A percentile compares a stretch with the other conserved stretches of the same genome.
Evolutionary conservation across 2,113 vertebrate genomes (phyloP).

Genomic region (Ardeotis arabs): DNA sequence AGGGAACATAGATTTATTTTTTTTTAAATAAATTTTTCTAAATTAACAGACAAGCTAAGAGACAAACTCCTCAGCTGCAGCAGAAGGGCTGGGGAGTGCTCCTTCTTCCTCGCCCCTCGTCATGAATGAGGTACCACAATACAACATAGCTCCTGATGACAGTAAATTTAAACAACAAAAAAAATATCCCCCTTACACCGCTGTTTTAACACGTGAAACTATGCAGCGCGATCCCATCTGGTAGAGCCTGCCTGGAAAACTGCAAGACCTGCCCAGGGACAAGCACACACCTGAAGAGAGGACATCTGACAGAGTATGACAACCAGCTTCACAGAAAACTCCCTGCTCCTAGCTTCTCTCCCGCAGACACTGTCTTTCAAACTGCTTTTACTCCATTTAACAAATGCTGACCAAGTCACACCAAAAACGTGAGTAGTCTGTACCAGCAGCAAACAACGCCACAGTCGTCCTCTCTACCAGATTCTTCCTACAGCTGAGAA

Average conservation of each 20-base stretch:
- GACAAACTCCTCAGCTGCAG: neutral
- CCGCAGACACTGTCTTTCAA: accelerated
- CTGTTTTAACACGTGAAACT: neutral
- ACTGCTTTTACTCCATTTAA: neutral
- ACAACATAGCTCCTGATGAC: neutral
- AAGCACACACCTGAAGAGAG: neutral
- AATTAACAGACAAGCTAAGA: neutral
- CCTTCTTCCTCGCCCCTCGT: neutral
- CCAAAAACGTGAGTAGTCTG: accelerated
- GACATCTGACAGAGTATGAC: accelerated
- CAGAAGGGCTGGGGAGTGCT: neutral
- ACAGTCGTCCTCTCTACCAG: accelerated
- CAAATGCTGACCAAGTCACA: accelerated
- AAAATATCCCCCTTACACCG: accelerated
- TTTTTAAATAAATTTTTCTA: neutral
- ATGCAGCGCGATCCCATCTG: neutral
- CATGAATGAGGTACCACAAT: neutral
- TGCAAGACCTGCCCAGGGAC: neutral
- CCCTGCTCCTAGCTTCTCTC: accelerated
- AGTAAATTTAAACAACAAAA: neutral
- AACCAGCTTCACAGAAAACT: neutral
- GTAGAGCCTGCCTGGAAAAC: neutral
- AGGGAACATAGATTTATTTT: neutral
- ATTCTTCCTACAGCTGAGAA: neutral
- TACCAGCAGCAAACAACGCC: neutral